Percentiles rank a stretch among this genome's conserved stretches.
These are phyloP conservation scores for Equus przewalskii DNA, from an alignment of 2,113 vertebrate species.

Conservation along the genomic window DNA sequence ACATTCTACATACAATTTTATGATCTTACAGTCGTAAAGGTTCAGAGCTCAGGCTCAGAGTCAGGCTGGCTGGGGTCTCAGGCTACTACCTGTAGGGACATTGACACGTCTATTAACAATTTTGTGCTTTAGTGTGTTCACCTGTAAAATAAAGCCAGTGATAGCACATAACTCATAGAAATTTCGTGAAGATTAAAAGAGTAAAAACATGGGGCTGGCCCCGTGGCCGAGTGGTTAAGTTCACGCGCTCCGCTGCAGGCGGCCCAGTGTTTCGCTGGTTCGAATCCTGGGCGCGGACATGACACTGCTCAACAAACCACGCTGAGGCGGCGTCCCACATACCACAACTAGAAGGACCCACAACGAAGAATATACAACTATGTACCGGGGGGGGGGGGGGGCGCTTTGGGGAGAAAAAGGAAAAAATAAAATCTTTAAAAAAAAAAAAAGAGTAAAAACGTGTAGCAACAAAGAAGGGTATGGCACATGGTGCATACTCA, in stretches of 20 bases:
- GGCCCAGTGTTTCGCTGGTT: too few species aligned
- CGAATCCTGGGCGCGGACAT: too few species aligned
- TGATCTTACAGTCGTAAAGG: neutral
- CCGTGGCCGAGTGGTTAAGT: too few species aligned
- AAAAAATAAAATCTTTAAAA: too few species aligned
- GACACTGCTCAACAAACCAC: too few species aligned
- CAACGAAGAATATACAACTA: too few species aligned
- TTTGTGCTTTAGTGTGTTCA: neutral
- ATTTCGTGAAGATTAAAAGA: neutral
- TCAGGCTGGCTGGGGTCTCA: neutral
- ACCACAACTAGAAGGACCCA: too few species aligned
- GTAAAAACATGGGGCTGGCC: neutral
- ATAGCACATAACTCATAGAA: fast-evolving
- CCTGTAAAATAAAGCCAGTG: neutral
- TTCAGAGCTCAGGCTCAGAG: neutral
- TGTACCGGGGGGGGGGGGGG: too few species aligned
- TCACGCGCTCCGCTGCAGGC: too few species aligned
- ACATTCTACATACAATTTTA: neutral
- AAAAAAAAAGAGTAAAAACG: neutral
- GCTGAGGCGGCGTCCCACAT: too few species aligned
- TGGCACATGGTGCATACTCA: neutral
- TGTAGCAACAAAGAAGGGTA: fast-evolving
- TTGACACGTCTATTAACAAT: neutral
- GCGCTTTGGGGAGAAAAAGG: too few species aligned
- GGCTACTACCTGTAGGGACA: fast-evolving